Conservation (phyloP, 2,888 invertebrate species). For the Standfussiana lucernea region DNA sequence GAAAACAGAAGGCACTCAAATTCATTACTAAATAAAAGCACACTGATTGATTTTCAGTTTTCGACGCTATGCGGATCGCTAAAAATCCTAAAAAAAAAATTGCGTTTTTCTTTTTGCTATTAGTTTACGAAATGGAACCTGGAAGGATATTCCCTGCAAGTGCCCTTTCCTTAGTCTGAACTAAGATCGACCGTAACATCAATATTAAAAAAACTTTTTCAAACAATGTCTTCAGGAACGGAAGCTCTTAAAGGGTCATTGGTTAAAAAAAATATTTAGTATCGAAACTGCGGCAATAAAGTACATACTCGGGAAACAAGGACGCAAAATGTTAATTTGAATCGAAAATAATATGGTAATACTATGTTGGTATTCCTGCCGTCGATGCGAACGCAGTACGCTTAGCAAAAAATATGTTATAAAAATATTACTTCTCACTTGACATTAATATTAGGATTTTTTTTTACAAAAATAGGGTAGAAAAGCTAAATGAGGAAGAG, state of each 20-base stretch:
- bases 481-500: conserved; percentile 53
- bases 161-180: neutral
- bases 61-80: neutral
- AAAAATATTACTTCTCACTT: conserved; percentile 67
- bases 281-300: neutral
- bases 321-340: neutral
- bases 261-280: neutral
- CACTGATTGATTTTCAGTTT: neutral
- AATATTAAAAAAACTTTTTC: conserved; percentile 5
- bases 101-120: neutral
- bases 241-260: neutral
- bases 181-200: neutral
- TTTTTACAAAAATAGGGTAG: conserved; percentile 63
- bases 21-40: neutral
- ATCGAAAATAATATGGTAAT: too few relatives aligned
- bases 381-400: conserved; percentile 19
- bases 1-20: neutral
- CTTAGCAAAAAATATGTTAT: conserved; percentile 72
- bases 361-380: conserved; percentile 29
- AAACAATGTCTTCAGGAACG: neutral
- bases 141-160: neutral
- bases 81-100: too few relatives aligned
- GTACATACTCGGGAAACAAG: neutral
- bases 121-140: neutral
- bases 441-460: conserved; percentile 29